These are phyloP conservation scores for Brachyhypopomus gauderio DNA, from an alignment of 2,113 vertebrate species.

Conservation along the genomic window DNA sequence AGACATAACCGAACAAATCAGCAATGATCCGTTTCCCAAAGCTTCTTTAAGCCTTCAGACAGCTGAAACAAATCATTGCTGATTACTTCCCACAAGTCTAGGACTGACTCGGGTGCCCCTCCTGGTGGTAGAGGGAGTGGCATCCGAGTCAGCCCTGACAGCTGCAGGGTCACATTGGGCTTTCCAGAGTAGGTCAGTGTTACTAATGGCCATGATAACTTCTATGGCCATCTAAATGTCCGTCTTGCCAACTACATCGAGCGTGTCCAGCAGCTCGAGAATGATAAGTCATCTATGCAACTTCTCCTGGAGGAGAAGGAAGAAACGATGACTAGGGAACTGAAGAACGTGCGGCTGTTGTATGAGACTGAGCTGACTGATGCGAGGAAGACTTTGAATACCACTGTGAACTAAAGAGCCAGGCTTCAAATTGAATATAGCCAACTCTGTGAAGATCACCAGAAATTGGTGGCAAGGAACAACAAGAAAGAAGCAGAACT, in stretches of 20 bases:
- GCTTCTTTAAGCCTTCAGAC: too few species aligned
- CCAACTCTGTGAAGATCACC: slow-evolving; percentile 73
- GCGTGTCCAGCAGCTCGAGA: slow-evolving; percentile 76
- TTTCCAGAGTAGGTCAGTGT: background rate
- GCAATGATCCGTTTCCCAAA: too few species aligned
- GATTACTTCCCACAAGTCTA: too few species aligned
- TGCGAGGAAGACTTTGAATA: slow-evolving; percentile 75
- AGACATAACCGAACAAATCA: too few species aligned
- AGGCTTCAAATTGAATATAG: slow-evolving; percentile 78
- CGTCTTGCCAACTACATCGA: slow-evolving; percentile 84
- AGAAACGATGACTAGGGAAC: slow-evolving; percentile 63
- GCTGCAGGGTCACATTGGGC: too few species aligned
- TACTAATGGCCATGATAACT: slow-evolving; percentile 40
- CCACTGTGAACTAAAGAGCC: slow-evolving; percentile 75
- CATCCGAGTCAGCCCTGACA: too few species aligned
- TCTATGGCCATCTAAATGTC: slow-evolving; percentile 79
- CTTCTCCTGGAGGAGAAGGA: slow-evolving; percentile 71
- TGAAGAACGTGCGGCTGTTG: slow-evolving; percentile 67
- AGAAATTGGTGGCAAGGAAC: slow-evolving; percentile 74
- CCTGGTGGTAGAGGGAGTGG: too few species aligned
- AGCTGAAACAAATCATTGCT: too few species aligned
- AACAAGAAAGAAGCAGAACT: slow-evolving; percentile 80
- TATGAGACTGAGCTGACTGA: slow-evolving; percentile 82
- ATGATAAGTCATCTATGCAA: slow-evolving; percentile 69
- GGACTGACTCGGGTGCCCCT: too few species aligned